A percentile compares a stretch with the other conserved stretches of the same genome.
Evolutionary conservation across 2,888 invertebrate species (phyloP).

Genomic region (Drosophila colorata): DNA sequence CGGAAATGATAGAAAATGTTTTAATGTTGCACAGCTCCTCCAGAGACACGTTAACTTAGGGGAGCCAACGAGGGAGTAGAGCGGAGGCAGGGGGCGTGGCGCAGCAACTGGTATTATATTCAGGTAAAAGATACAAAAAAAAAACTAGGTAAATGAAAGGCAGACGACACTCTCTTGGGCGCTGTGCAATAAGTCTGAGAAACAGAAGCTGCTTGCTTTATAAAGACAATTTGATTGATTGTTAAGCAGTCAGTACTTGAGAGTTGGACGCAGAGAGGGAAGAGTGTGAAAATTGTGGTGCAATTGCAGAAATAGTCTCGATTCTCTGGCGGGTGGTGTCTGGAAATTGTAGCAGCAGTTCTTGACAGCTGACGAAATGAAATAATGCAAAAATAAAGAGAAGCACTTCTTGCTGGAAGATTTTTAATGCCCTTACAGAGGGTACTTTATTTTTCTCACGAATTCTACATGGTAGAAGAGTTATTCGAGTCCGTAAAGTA

Average conservation of each 20-base stretch:
- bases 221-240: constrained; percentile 72
- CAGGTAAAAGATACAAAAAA: constrained; percentile 8
- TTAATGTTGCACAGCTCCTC: constrained; percentile 63
- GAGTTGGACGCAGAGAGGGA: neutral
- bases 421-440: no score
- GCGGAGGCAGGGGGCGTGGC: neutral
- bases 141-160: constrained; percentile 4
- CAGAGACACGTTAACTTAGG: neutral
- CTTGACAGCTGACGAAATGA: constrained; percentile 25
- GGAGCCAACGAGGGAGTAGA: neutral
- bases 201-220: constrained; percentile 24
- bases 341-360: constrained; percentile 16
- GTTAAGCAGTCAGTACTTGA: constrained; percentile 48
- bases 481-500: no score
- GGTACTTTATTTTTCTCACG: neutral
- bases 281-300: constrained; percentile 21
- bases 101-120: neutral
- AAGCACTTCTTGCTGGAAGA: neutral
- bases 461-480: no score
- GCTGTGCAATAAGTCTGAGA: constrained; percentile 31
- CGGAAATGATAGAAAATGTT: constrained; percentile 79
- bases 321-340: neutral
- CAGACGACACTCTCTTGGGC: neutral
- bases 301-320: constrained; percentile 16
- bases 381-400: constrained; percentile 14